Evolutionary conservation across 2,888 invertebrate species (phyloP).

Genomic region (Lycophotia porphyrea): DNA sequence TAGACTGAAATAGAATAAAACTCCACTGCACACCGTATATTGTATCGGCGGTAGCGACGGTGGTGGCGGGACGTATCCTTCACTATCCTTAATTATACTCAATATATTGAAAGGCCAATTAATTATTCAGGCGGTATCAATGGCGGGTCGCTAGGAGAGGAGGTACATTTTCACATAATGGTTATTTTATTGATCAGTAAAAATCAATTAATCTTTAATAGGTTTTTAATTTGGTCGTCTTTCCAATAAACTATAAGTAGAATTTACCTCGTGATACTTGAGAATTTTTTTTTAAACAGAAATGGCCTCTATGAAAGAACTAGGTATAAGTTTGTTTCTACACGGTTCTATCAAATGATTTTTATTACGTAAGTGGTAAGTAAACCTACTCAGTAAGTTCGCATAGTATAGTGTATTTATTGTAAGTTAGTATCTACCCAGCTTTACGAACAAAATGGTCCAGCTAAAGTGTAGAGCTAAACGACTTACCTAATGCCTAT

Average conservation of each 20-base stretch:
- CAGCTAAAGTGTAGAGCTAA: slow-evolving; percentile 36
- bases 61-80: slow-evolving; percentile 34
- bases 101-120: slow-evolving; percentile 54
- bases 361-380: not conserved
- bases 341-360: not conserved
- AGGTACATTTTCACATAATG: slow-evolving; percentile 38
- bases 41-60: not conserved
- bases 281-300: not conserved
- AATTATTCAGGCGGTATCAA: slow-evolving; percentile 58
- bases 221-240: slow-evolving; percentile 12
- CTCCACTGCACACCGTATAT: slow-evolving; percentile 8
- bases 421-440: not conserved
- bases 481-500: slow-evolving; percentile 30
- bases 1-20: slow-evolving; percentile 20
- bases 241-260: slow-evolving; percentile 13
- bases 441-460: slow-evolving; percentile 10
- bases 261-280: slow-evolving; percentile 2
- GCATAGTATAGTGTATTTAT: not conserved
- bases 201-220: slow-evolving; percentile 26
- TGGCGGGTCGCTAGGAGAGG: slow-evolving; percentile 18
- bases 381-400: not conserved
- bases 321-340: not conserved
- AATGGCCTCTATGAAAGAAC: not conserved
- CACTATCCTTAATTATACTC: slow-evolving; percentile 57
- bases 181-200: slow-evolving; percentile 40